Evolutionary conservation across 2,113 vertebrate genomes (phyloP).

Genomic region (Danio rerio): GRCz12tu NC_133177.1:4740001-4740500

Average conservation of each 20-base stretch:
- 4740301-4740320: neutral
- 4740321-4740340: neutral
- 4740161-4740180: conserved; percentile 14
- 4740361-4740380: too few species aligned
- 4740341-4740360: neutral
- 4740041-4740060: too few species aligned
- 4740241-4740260: conserved; percentile 38
- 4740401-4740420: too few species aligned
- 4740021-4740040: too few species aligned
- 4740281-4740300: conserved; percentile 40
- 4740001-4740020: too few species aligned
- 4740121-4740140: conserved; percentile 8
- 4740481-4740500: too few species aligned
- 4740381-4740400: too few species aligned
- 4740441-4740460: too few species aligned
- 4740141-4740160: conserved; percentile 46
- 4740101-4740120: neutral
- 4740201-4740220: conserved; percentile 48
- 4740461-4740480: too few species aligned
- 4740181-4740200: conserved; percentile 50
- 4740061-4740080: neutral
- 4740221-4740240: conserved; percentile 43
- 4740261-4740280: conserved; percentile 43
- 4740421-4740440: too few species aligned
- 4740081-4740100: neutral